Evolutionary conservation across 2,888 invertebrate genomes (phyloP).

Genomic region (Allophyes oxyacanthae): DNA sequence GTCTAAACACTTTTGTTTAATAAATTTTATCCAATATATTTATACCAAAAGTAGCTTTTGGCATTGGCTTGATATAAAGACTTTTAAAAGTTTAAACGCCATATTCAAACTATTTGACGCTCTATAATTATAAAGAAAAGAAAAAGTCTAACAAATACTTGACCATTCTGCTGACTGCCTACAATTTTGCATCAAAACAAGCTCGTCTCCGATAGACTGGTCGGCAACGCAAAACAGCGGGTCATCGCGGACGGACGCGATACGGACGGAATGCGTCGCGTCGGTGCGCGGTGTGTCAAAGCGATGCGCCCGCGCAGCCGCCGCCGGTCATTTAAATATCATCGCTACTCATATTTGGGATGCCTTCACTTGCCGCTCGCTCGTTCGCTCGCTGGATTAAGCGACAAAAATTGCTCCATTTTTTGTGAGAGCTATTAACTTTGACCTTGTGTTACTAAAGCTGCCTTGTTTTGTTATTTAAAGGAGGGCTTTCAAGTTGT

Average conservation of each 20-base stretch:
- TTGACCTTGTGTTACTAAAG: slow-evolving; percentile 51
- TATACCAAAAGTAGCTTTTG: too few relatives aligned
- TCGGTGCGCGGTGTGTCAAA: slow-evolving; percentile 56
- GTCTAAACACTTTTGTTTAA: too few relatives aligned
- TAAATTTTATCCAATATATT: too few relatives aligned
- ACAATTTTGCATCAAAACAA: slow-evolving; percentile 16
- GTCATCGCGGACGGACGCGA: slow-evolving; percentile 28
- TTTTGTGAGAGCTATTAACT: slow-evolving; percentile 56
- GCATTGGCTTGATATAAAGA: too few relatives aligned
- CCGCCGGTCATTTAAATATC: slow-evolving; percentile 73
- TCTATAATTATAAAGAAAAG: too few relatives aligned
- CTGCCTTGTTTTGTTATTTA: slow-evolving; percentile 23
- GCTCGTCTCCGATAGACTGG: slow-evolving; percentile 35
- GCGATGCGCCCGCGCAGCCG: slow-evolving; percentile 54
- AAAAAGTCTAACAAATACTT: too few relatives aligned
- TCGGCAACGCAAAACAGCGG: slow-evolving; percentile 43
- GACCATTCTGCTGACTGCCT: slow-evolving; percentile 9
- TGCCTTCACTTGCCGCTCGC: slow-evolving; percentile 50
- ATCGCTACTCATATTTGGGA: slow-evolving; percentile 67
- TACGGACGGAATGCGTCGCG: slow-evolving; percentile 49
- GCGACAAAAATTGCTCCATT: slow-evolving; percentile 74
- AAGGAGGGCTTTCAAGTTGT: background rate
- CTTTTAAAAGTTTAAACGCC: too few relatives aligned
- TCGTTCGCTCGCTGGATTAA: slow-evolving; percentile 57
- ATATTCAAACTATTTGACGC: too few relatives aligned